A percentile compares a stretch with the other conserved stretches of the same genome.
Conservation (phyloP, 2,797 vertebrate genomes). For the Hozukius guyotensis region DNA sequence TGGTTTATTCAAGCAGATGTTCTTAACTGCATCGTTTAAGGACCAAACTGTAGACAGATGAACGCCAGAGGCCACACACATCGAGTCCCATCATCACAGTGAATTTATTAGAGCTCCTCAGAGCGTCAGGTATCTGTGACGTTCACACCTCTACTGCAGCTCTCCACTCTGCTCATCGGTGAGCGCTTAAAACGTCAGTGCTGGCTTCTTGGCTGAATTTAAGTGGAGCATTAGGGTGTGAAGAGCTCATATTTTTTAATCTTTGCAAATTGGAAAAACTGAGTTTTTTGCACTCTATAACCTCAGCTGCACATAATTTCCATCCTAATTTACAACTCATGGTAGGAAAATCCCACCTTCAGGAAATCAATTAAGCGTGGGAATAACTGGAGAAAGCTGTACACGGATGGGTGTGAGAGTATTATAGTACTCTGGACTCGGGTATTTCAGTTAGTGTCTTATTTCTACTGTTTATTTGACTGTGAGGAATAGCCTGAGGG, state of each 20-base stretch:
- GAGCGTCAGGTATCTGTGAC: constrained; percentile 1
- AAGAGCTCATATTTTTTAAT: constrained; percentile 34
- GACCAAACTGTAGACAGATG: not conserved
- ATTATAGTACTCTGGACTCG: not conserved
- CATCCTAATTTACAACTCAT: constrained; percentile 36
- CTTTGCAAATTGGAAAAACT: constrained; percentile 22
- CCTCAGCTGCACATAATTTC: constrained; percentile 36
- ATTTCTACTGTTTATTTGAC: not conserved
- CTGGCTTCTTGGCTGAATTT: constrained; percentile 1
- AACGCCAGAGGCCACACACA: constrained; percentile 20
- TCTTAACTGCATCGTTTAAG: not conserved
- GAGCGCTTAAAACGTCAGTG: constrained; percentile 8
- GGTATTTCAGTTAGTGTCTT: not conserved
- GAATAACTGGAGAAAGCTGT: not conserved
- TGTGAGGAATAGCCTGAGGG: not conserved
- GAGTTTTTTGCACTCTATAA: constrained; percentile 19
- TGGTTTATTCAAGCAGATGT: not conserved
- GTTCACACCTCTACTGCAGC: constrained; percentile 6
- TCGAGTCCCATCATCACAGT: not conserved
- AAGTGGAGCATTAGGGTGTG: not conserved
- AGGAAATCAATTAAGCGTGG: constrained; percentile 33
- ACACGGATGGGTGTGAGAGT: not conserved
- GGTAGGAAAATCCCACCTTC: constrained; percentile 27
- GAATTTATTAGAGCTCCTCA: constrained; percentile 13
- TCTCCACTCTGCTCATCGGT: not conserved